Evolutionary conservation across 2,113 vertebrate species (phyloP).

Genomic region (Coturnix japonica): DNA sequence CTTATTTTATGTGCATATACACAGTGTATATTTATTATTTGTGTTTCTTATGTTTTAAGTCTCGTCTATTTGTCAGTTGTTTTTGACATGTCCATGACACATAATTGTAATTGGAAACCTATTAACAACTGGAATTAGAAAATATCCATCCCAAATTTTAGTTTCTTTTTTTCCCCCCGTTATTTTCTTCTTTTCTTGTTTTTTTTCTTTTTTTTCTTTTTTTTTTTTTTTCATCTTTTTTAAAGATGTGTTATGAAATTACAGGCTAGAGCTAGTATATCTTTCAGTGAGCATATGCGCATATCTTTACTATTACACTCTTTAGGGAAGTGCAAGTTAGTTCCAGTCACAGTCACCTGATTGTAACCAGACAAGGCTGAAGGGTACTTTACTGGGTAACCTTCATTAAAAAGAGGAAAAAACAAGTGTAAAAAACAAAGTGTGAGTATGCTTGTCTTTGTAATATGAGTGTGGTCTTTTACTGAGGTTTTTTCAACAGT

Average conservation of each 20-base stretch:
- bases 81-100: conserved; percentile 35
- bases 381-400: neutral
- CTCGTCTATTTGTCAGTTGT: conserved; percentile 65
- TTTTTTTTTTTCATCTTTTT: neutral
- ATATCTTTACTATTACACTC: neutral
- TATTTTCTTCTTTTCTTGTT: neutral
- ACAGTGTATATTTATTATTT: conserved; percentile 53
- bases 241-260: neutral
- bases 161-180: rapidly evolving
- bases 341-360: neutral
- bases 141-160: neutral
- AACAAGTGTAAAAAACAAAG: neutral
- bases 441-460: neutral
- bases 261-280: neutral
- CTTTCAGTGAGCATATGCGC: neutral
- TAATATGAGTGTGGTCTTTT: neutral
- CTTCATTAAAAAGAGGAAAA: neutral
- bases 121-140: conserved; percentile 1
- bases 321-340: neutral
- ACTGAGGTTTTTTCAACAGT: neutral
- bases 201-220: neutral
- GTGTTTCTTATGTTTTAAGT: conserved; percentile 59
- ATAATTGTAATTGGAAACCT: conserved; percentile 26
- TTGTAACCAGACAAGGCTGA: neutral
- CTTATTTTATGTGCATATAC: conserved; percentile 23